These are phyloP conservation scores for Solenodon paradoxus DNA, from an alignment of 2,113 vertebrate genomes.

Conservation along the genomic window DNA sequence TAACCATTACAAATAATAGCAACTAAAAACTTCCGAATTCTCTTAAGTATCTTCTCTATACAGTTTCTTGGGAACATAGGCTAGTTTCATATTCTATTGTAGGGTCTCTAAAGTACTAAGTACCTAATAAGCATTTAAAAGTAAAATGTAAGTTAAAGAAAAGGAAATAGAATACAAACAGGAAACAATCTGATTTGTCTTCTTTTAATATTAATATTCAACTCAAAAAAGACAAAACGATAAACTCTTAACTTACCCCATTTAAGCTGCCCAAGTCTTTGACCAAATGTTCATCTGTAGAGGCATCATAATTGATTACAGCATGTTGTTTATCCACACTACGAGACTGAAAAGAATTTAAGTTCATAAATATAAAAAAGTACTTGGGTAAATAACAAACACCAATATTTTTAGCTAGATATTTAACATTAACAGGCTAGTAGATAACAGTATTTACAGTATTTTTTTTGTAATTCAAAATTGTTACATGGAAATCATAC, in stretches of 20 bases:
- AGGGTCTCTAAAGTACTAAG: not conserved
- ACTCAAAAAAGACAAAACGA: not conserved
- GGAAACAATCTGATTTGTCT: not conserved
- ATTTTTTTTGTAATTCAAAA: not conserved
- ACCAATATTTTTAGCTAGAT: not conserved
- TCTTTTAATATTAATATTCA: not conserved
- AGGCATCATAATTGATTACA: constrained; percentile 95
- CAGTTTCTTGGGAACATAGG: not conserved
- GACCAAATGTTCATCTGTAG: constrained; percentile 93
- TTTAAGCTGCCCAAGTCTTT: constrained; percentile 98
- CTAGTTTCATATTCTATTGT: not conserved
- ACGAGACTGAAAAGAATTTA: constrained; percentile 87
- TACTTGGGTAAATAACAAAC: not conserved
- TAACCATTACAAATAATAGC: not conserved
- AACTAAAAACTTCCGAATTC: not conserved
- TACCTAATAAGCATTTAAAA: not conserved
- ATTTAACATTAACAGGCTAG: not conserved
- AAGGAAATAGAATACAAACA: not conserved
- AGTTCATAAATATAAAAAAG: constrained; percentile 29
- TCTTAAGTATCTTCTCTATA: not conserved
- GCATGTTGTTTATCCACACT: constrained; percentile 99
- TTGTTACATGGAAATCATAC: not conserved
- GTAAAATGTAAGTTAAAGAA: not conserved
- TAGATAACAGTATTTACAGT: not conserved
- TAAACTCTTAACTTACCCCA: constrained; percentile 88